Evolutionary conservation across 2,888 invertebrate species (phyloP).

Genomic region (Chrysolina haemoptera): DNA sequence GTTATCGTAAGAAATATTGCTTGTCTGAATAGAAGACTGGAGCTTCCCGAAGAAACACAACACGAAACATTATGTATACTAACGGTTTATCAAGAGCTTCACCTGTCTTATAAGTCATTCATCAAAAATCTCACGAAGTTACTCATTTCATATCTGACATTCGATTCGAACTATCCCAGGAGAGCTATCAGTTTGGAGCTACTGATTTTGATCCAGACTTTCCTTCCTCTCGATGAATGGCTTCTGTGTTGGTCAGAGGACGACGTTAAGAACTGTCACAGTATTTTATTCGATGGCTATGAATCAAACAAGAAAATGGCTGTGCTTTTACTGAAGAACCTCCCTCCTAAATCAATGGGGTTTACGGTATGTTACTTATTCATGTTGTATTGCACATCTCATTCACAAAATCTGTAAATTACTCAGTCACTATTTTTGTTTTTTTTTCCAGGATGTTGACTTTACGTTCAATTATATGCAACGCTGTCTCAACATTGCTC

Average conservation of each 20-base stretch:
- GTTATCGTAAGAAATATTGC: conserved; percentile 57
- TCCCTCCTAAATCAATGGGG: conserved; percentile 63
- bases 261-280: conserved; percentile 60
- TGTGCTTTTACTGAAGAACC: conserved; percentile 72
- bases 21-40: conserved; percentile 36
- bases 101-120: conserved; percentile 49
- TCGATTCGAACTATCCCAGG: conserved; percentile 62
- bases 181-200: conserved; percentile 61
- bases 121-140: conserved; percentile 50
- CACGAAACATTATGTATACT: conserved; percentile 39
- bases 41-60: conserved; percentile 52
- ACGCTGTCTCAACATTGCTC: conserved; percentile 70
- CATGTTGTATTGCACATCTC: background rate
- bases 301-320: conserved; percentile 83
- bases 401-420: background rate
- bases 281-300: conserved; percentile 77
- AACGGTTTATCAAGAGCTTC: conserved; percentile 48
- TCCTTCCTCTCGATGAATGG: conserved; percentile 57
- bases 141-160: conserved; percentile 56
- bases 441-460: conserved; percentile 57
- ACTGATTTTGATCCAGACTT: conserved; percentile 54
- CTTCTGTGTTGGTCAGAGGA: conserved; percentile 54
- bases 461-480: conserved; percentile 58
- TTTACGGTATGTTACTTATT: conserved; percentile 61
- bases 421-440: background rate